phyloP scores from a whole-genome alignment of 2,888 invertebrate genomes.

The Acronicta aceris region DNA sequence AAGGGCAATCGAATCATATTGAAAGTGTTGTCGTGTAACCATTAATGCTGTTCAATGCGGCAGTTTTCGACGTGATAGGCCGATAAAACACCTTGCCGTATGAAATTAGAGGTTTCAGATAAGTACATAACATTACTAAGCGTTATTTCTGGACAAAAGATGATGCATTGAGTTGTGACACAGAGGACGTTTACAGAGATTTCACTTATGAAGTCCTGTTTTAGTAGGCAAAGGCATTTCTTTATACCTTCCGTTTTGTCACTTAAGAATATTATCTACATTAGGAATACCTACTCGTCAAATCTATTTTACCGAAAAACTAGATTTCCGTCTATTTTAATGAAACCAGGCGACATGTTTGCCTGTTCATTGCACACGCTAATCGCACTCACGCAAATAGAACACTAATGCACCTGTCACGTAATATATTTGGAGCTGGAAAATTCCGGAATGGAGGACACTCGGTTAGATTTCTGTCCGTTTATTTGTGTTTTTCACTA shows the following conservation, averaged over 20 bases:
- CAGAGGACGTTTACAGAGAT: background rate
- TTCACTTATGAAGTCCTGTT: too few relatives aligned
- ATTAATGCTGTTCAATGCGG: constrained; percentile 29
- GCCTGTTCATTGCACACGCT: constrained; percentile 10
- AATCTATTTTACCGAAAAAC: constrained; percentile 12
- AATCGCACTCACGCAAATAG: constrained; percentile 25
- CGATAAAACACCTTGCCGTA: constrained; percentile 11
- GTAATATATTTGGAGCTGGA: constrained; percentile 51
- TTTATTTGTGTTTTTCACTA: constrained; percentile 35
- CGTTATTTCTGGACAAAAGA: background rate
- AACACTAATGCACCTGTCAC: constrained; percentile 54
- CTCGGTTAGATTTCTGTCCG: constrained; percentile 15
- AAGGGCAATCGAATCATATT: constrained; percentile 28
- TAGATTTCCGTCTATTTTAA: background rate
- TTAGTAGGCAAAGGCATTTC: background rate
- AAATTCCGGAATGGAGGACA: constrained; percentile 60
- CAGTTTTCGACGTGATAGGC: constrained; percentile 1
- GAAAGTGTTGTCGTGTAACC: constrained; percentile 33
- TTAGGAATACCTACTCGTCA: too few relatives aligned
- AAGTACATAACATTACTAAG: background rate
- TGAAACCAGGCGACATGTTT: constrained; percentile 2
- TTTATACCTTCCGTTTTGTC: background rate
- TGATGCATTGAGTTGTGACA: background rate
- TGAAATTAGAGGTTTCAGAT: background rate
- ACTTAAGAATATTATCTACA: background rate